Evolutionary conservation across 2,888 invertebrate species (phyloP).

Genomic region (Ctenicera cuprea): DNA sequence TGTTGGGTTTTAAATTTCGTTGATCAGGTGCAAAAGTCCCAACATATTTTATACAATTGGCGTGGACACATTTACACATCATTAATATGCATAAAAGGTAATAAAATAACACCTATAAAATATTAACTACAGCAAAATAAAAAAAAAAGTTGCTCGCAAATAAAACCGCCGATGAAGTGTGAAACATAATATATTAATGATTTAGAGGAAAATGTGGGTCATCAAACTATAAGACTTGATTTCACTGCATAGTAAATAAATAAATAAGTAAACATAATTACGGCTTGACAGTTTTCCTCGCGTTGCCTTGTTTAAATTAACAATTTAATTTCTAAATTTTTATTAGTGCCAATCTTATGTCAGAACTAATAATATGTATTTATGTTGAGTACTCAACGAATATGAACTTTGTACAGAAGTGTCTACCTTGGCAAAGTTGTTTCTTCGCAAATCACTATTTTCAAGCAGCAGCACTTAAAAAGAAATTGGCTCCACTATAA

Average conservation of each 20-base stretch:
- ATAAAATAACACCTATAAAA: no score
- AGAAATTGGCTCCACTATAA: slow-evolving; percentile 26
- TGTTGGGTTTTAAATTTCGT: no score
- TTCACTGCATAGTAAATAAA: neutral
- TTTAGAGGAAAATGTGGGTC: no score
- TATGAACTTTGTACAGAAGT: slow-evolving; percentile 42
- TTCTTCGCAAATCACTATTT: slow-evolving; percentile 26
- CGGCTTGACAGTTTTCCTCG: neutral
- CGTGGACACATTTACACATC: no score
- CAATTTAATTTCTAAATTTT: slow-evolving; percentile 40
- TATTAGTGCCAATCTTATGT: slow-evolving; percentile 37
- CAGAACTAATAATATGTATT: slow-evolving; percentile 40
- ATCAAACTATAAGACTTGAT: neutral
- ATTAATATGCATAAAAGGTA: no score
- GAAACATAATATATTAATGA: no score
- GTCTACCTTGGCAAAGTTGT: slow-evolving; percentile 21
- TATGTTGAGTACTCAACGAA: slow-evolving; percentile 31
- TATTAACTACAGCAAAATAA: no score
- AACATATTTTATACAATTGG: no score
- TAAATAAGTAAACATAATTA: neutral
- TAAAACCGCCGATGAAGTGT: no score
- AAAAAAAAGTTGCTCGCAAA: no score
- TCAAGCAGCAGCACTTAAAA: slow-evolving; percentile 2
- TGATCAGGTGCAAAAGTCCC: no score
- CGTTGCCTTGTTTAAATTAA: slow-evolving; percentile 29